These are phyloP conservation scores for Oryzaephilus surinamensis DNA, from an alignment of 1,140 invertebrate species.

Conservation along the genomic window DNA sequence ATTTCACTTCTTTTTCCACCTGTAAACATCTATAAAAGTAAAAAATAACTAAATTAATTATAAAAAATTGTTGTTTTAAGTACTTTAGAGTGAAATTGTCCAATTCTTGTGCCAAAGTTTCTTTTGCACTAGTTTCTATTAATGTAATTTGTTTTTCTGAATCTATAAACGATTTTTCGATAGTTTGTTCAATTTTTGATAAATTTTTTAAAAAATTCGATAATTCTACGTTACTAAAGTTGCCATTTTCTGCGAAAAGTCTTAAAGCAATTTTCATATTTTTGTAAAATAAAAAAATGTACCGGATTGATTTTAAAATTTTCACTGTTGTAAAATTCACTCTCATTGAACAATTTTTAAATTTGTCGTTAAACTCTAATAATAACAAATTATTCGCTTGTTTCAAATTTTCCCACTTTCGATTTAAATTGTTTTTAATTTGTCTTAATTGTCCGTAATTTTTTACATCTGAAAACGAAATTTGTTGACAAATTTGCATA, in stretches of 20 bases:
- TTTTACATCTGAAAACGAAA: too few species aligned
- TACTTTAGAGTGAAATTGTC: background rate
- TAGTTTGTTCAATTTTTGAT: slow-evolving; percentile 8
- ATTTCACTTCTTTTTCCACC: too few species aligned
- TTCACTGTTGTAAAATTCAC: slow-evolving; percentile 1
- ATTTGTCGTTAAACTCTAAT: background rate
- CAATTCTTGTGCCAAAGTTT: background rate
- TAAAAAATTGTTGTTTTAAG: background rate
- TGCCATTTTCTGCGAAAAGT: slow-evolving; percentile 16
- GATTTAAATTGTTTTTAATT: slow-evolving; percentile 1
- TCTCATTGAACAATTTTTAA: slow-evolving; percentile 3
- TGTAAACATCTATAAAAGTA: too few species aligned
- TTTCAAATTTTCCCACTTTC: background rate
- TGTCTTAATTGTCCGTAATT: too few species aligned
- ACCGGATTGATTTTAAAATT: slow-evolving; percentile 7
- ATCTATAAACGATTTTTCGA: too few species aligned
- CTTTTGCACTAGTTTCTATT: too few species aligned
- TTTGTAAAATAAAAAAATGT: background rate
- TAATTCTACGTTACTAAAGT: slow-evolving; percentile 12
- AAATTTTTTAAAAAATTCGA: slow-evolving; percentile 9
- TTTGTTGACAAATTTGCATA: too few species aligned
- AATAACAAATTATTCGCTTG: background rate
- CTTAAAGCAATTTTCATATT: slow-evolving; percentile 5
- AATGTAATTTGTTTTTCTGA: too few species aligned
- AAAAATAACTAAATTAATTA: background rate